Evolutionary conservation across 2,888 invertebrate genomes (phyloP), one percentile per base, ranked within the genome.

Genomic region (Allacma fusca): DNA sequence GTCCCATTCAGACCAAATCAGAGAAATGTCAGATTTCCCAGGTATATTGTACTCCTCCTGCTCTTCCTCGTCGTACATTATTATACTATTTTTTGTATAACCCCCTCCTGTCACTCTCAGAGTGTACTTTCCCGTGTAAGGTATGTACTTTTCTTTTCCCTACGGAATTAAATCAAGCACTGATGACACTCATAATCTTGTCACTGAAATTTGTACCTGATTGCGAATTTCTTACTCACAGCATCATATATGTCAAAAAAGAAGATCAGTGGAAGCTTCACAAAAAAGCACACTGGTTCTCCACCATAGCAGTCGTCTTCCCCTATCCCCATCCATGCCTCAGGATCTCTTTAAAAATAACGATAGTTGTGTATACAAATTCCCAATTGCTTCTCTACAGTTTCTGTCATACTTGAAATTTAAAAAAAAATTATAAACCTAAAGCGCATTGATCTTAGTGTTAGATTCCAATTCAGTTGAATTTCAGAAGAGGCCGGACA

Each of bases 1-100:
- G 23, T 50, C 59, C 81, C 81, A 81, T 76, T 82, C 81, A 4
- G 71, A 80, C 83, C 83, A 83, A 78, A 82, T 79, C 23, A 82
- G 62, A n/a, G 80, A 80, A 1, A 81, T 79, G 65, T 83, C 83
- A 0, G 83, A 83, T 12, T 80, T 69, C 0, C 83, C 83, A 0
- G 80, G 81, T 28, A 81, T 76, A 24, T 83, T 83, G 62, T 80
- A 83, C 0, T 79, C 79, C 34, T 81, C 79, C 23, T 76, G 72
- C 62, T 82, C 79, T 29, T 79, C 80, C 9, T 43, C 44, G 0
- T 43, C 62, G 59, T 82, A 83, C 24, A 7, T n/a, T n/a, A 7
- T 13, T 13, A 21, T 23, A 0, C 43, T 21, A 26, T 79, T 59
- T n/a, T 72, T 75, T 0, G 64, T 43, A 12, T 77, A 69, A 0